Evolutionary conservation across 2,797 vertebrate genomes (phyloP).

Genomic region (Prunella strophiata): DNA sequence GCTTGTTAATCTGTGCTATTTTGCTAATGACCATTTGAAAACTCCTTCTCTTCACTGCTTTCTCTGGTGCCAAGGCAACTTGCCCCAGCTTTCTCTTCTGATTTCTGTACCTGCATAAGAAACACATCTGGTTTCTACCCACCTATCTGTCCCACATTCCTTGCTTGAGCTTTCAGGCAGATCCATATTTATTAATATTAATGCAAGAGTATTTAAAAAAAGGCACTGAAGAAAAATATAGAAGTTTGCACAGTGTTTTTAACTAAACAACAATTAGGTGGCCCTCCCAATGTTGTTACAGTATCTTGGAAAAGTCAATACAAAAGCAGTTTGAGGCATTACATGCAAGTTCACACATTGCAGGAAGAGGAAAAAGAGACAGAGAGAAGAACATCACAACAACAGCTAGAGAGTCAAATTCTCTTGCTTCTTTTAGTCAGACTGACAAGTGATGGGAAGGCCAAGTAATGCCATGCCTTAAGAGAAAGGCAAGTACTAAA

Average conservation of each 20-base stretch:
- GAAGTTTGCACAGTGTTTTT: not conserved
- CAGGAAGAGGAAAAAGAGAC: not conserved
- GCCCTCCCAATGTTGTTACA: not conserved
- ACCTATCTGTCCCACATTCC: not conserved
- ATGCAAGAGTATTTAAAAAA: not conserved
- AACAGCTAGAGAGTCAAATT: not conserved
- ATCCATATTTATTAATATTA: not conserved
- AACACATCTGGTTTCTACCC: not conserved
- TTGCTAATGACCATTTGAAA: not conserved
- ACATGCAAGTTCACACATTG: not conserved
- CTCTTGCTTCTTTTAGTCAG: not conserved
- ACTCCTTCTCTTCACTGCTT: not conserved
- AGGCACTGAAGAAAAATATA: not conserved
- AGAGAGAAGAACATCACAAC: not conserved
- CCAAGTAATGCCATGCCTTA: not conserved
- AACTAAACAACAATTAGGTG: not conserved
- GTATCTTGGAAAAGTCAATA: not conserved
- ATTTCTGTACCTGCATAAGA: not conserved
- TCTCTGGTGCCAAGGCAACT: not conserved
- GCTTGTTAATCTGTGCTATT: not conserved
- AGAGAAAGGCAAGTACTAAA: not conserved
- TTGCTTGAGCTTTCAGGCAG: not conserved
- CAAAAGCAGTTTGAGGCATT: not conserved
- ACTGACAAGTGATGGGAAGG: not conserved
- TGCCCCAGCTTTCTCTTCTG: not conserved